Base-by-base conservation (phyloP, 1,140 invertebrate species). In the Campoletis sonorensis region DNA sequence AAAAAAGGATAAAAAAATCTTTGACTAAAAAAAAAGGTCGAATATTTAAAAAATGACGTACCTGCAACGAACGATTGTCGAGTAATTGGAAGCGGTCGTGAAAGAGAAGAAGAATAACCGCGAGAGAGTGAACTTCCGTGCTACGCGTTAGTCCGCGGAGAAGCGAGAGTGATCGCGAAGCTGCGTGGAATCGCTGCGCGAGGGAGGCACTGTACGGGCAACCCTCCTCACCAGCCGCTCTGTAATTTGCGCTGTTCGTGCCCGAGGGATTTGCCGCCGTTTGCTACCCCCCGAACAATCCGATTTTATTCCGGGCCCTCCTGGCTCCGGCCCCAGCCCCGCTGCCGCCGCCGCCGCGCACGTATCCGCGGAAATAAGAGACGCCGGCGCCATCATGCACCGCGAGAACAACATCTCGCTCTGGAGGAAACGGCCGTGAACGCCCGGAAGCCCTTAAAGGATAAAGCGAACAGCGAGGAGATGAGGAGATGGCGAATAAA, bases 211-310 rank as follows among this genome's bases (percentile, higher is more conserved):
- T 49, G 61, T 54, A 45, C 76, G 18, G 40, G 40, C 40, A 45
- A 11, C 40, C 11, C 40, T 54, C n/a, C 51, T 23, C 26, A 27
- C 21, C 72, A 49, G 58, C 76, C 76, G 84, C 86, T 85, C 89
- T 89, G 86, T 89, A 90, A 90, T 90, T 90, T 90, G 83, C 84
- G 87, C 87, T 87, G 86, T 88, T 70, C 84, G 86, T 86, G 87
- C 87, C 87, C 82, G 85, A 80, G 75, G 88, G 86, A 87, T 89
- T 84, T 79, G 83, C 83, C 83, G 64, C 71, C 72, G 73, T 58
- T 16, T 64, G 79, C 81, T 72, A 72, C 81, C 71, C 79, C 64
- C 81, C 83, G 86, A 87, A 85, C 81, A 83, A 79, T 83, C 80
- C 81, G 73, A 88, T 88, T 85, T 85, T 90, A 88, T 88, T 88